phyloP scores from a whole-genome alignment of 2,113 vertebrate genomes.

The Cynocephalus volans region DNA sequence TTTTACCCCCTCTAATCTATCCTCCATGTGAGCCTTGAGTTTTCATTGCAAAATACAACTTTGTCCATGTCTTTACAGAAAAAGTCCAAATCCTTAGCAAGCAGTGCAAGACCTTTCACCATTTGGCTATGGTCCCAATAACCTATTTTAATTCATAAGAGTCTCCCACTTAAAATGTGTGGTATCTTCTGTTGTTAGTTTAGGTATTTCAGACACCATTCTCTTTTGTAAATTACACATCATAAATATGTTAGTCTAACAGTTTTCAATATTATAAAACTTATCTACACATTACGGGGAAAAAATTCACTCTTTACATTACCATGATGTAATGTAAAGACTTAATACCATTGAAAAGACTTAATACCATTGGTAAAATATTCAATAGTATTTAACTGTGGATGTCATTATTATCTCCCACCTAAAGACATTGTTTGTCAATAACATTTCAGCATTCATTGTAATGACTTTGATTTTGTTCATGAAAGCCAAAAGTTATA shows the following conservation, averaged over 20 bases:
- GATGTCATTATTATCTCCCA: neutral
- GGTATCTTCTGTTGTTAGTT: neutral
- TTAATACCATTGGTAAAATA: neutral
- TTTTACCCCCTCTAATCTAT: conserved; percentile 20
- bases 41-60: conserved; percentile 52
- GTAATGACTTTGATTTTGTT: conserved; percentile 34
- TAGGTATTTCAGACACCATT: neutral
- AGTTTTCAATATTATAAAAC: neutral
- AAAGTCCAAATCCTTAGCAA: neutral
- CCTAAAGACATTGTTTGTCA: neutral
- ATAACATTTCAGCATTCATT: neutral
- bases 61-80: neutral
- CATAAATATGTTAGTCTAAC: neutral
- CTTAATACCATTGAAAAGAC: neutral
- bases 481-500: neutral
- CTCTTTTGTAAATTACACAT: conserved; percentile 18
- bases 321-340: neutral
- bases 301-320: neutral
- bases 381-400: neutral
- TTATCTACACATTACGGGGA: neutral
- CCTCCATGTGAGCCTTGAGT: neutral
- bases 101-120: neutral
- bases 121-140: neutral
- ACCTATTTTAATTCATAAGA: neutral
- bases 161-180: neutral